Evolutionary conservation across 2,113 vertebrate species (phyloP), one percentile per base, ranked within the genome.

Genomic region (Neotragus moschatus): DNA sequence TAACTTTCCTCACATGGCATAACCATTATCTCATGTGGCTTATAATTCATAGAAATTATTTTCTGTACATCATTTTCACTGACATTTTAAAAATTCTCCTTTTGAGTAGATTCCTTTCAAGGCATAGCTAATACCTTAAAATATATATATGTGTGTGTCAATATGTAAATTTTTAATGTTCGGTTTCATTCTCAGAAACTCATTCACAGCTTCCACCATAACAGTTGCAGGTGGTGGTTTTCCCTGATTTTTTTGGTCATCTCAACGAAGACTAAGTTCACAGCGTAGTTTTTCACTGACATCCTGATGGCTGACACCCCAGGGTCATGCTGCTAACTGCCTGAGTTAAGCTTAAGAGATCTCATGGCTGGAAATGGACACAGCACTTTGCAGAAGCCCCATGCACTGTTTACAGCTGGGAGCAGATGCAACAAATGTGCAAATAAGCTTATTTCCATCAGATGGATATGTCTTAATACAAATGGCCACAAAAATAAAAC

Each of bases 391-490:
- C 63, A 5, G 11, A 30, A 60, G 12, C 33, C n/a, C 25, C 21
- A 19, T 1, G 0, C 7, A 0, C 49, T 9, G 0, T 10, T 10
- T 5, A 7, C 3, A 6, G 3, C 2, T 0, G 17, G 33, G 5
- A 19, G 55, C 43, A 56, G 2, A 17, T 1, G 1, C 2, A 26
- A 23, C 39, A 12, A 21, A 12, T 1, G 19, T 25, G 28, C 79
- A 58, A 19, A 33, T 5, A 1, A 30, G 39, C 56, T 9, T 19
- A 11, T 13, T 11, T n/a, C 58, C 21, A 17, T 33, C 19, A 3
- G 7, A 25, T 5, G 84, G 47, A 9, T 4, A 9, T 8, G 8
- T 53, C 56, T 49, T 60, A 7, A 7, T 2, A 36, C 0, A 13
- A 60, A 87, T 0, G 1, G n/a, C n/a, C 30, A 25, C 53, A 75